Conservation (phyloP, 2,797 vertebrate species). For the Zalophus californianus region DNA sequence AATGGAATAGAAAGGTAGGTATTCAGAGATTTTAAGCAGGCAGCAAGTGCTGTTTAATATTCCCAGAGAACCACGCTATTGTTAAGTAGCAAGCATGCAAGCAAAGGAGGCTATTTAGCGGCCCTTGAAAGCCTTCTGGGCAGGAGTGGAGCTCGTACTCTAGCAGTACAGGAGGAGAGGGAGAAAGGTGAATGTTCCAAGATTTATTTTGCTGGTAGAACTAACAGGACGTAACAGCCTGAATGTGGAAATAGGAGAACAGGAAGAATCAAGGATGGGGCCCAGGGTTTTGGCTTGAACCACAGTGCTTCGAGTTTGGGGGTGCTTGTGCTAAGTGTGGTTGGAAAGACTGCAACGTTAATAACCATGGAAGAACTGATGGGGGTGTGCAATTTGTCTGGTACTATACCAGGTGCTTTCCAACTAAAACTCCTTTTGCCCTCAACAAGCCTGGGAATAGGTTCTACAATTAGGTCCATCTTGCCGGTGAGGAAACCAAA, state of each 20-base stretch:
- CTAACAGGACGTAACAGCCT: neutral
- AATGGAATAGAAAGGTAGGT: neutral
- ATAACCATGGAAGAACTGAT: neutral
- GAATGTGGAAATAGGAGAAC: neutral
- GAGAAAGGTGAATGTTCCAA: neutral
- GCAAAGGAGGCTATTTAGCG: neutral
- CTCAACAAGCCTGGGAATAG: neutral
- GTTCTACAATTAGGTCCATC: neutral
- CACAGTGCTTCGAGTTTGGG: neutral
- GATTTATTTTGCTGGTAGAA: neutral
- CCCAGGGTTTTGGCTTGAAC: neutral
- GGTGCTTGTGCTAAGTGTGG: neutral
- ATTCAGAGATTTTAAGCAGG: neutral
- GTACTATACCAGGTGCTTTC: neutral
- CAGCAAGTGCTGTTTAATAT: neutral
- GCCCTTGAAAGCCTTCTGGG: neutral
- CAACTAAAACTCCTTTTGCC: neutral
- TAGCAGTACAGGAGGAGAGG: neutral
- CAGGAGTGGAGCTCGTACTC: neutral
- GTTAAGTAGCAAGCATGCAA: neutral
- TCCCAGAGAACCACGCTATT: neutral
- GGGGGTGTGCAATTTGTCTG: neutral
- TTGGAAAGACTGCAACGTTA: neutral
- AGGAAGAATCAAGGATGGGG: neutral
- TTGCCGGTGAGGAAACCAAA: conserved; percentile 4